Percentiles rank a stretch among this genome's conserved stretches.
Conservation (phyloP, 30 jellyfish, hydroid and myxozoan species). For the Aurelia aurita region DNA sequence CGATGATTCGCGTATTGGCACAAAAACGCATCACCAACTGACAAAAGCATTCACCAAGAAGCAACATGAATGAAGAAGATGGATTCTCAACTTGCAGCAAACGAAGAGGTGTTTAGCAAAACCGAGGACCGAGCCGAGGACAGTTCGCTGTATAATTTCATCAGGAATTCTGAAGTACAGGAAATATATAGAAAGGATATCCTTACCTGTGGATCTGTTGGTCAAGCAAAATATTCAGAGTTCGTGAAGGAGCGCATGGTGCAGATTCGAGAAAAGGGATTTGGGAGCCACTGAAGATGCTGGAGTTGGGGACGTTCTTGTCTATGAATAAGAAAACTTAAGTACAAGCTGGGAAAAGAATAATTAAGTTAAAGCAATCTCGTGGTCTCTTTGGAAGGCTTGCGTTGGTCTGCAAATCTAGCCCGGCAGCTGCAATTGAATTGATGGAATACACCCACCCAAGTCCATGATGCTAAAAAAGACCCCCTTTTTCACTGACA, state of each 20-base stretch:
- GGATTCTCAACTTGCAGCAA: background rate
- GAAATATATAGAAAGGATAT: background rate
- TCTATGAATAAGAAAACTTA: background rate
- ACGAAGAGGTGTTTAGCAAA: no score
- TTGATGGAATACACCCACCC: no score
- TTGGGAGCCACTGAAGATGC: background rate
- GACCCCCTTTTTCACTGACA: no score
- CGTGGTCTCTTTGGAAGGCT: background rate
- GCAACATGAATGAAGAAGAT: background rate
- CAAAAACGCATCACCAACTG: slow-evolving; percentile 11
- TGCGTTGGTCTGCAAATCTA: background rate
- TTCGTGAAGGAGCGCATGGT: no score
- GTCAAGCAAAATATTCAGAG: no score
- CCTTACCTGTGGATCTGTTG: no score
- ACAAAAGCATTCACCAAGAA: slow-evolving; percentile 5
- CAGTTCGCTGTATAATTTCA: background rate
- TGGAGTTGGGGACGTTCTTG: background rate
- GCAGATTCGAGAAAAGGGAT: no score
- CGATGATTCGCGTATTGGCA: background rate
- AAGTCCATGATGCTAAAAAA: no score
- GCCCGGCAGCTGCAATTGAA: no score
- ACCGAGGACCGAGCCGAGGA: no score
- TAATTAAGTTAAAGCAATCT: background rate
- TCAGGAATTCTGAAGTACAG: background rate
- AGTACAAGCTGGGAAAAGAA: background rate